Base-by-base conservation (phyloP, 2,888 invertebrate genomes). In the Reticulitermes lucifugus region DNA sequence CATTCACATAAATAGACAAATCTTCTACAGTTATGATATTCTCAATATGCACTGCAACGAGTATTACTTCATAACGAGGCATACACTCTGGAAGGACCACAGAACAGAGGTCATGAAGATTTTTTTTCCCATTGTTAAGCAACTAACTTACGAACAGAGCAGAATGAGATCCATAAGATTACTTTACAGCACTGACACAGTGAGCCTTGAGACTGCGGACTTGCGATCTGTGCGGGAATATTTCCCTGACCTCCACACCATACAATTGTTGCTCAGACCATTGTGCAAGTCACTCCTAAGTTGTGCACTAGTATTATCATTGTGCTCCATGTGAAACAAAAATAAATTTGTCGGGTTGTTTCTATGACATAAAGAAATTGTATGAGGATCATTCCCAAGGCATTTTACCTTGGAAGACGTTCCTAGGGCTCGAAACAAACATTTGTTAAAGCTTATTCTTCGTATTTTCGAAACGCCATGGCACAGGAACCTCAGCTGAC, bases 261-360 rank as follows among this genome's bases (percentile, higher is more conserved):
- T 2, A 65, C 65, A 65, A 65, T 65, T 65, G 65, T 65, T 65
- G n/a, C 65, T 25, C 65, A 55, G 1, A n/a, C n/a, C 65, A 65
- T 12, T 65, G 25, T n/a, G 65, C n/a, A 65, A 6, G 25, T n/a
- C 25, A n/a, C n/a, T n/a, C 25, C 14, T 65, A n/a, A 25, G 65
- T n/a, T n/a, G n/a, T 65, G n/a, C 65, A 25, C 65, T 65, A n/a
- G 65, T n/a, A 65, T 65, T 65, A 65, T n/a, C 65, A 65, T 65
- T 65, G 65, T 25, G 65, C 65, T 65, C 65, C 65, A n/a, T 65
- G 65, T n/a, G 65, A 65, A 55, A 46, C 12, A 46, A 55, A 55
- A 18, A 18, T 18, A 18, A 65, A 65, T 5, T 25, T 65, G 65
- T 6, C n/a, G 65, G n/a, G 25, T 7, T 65, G 65, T 65, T 65